Percentiles rank a stretch among this genome's conserved stretches.
phyloP scores from a whole-genome alignment of 2,797 vertebrate species.

The Gymnoscopelus microlampas region DNA sequence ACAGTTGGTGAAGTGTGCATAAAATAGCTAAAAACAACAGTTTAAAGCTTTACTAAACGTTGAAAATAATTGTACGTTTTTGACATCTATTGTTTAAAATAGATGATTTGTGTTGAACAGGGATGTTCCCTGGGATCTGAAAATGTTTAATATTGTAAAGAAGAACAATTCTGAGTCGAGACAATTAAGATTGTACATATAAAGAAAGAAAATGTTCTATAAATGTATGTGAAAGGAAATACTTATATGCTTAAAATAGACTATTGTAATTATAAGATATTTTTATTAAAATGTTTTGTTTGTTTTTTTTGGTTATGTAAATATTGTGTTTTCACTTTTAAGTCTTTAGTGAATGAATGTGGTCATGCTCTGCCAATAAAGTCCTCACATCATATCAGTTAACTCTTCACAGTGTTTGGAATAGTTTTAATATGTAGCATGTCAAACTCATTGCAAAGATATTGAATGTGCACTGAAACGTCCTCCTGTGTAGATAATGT shows the following conservation, averaged over 20 bases:
- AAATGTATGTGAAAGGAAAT: constrained; percentile 93
- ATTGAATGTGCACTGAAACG: constrained; percentile 73
- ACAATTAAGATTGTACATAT: constrained; percentile 96
- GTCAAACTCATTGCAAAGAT: constrained; percentile 68
- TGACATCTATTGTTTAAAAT: constrained; percentile 99
- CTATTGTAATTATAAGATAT: constrained; percentile 99
- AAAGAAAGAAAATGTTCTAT: constrained; percentile 94
- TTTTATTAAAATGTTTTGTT: constrained; percentile 94
- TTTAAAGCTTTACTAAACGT: constrained; percentile 96
- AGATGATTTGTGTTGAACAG: constrained; percentile 94
- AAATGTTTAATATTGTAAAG: constrained; percentile 98
- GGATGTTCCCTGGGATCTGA: constrained; percentile 86
- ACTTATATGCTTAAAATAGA: constrained; percentile 97
- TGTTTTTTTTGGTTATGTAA: constrained; percentile 87
- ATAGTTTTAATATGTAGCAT: constrained; percentile 75
- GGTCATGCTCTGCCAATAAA: constrained; percentile 79
- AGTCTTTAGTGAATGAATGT: constrained; percentile 78
- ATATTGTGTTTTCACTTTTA: constrained; percentile 89
- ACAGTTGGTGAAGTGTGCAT: constrained; percentile 70
- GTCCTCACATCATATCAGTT: constrained; percentile 74
- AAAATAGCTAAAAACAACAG: constrained; percentile 82
- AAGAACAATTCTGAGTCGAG: constrained; percentile 86
- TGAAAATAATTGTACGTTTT: constrained; percentile 89
- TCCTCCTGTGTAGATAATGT: constrained; percentile 58
- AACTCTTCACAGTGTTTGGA: constrained; percentile 72